Percentiles rank a stretch among this genome's conserved stretches.
phyloP scores from a whole-genome alignment of 1,140 invertebrate genomes.

The Drosophila repleta region DNA sequence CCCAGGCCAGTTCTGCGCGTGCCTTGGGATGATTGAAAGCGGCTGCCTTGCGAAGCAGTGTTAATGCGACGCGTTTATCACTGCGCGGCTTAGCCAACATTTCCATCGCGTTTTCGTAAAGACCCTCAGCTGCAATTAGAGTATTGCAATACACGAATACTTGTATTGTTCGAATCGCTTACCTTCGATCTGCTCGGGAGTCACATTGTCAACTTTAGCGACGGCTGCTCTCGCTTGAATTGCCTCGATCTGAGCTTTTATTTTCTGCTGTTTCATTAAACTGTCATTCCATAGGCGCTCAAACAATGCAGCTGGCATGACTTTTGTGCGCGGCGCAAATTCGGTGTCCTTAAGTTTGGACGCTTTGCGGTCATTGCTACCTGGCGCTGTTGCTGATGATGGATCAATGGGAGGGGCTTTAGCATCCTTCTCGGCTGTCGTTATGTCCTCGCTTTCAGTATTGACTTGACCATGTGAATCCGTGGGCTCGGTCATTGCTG shows the following conservation, averaged over 20 bases:
- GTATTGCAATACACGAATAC: background rate
- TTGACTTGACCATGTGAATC: constrained; percentile 25
- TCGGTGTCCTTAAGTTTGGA: constrained; percentile 58
- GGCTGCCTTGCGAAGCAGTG: constrained; percentile 86
- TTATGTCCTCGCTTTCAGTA: constrained; percentile 50
- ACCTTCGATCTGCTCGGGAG: constrained; percentile 74
- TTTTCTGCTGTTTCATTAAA: constrained; percentile 61
- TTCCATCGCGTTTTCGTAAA: constrained; percentile 73
- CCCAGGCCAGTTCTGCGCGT: constrained; percentile 93
- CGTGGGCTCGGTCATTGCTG: constrained; percentile 21
- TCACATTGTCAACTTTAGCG: constrained; percentile 25
- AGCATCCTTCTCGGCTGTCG: constrained; percentile 49
- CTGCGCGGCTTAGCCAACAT: constrained; percentile 63
- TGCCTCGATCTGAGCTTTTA: constrained; percentile 68
- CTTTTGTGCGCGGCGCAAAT: constrained; percentile 53
- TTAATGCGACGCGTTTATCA: constrained; percentile 66
- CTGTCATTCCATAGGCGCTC: constrained; percentile 70
- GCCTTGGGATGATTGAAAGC: constrained; percentile 91
- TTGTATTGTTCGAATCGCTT: background rate
- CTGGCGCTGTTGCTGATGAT: constrained; percentile 15
- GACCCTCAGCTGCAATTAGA: constrained; percentile 52
- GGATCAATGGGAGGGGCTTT: constrained; percentile 12
- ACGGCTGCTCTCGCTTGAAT: constrained; percentile 40
- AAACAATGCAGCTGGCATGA: constrained; percentile 60
- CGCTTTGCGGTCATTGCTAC: constrained; percentile 67